phyloP scores from a whole-genome alignment of 2,113 vertebrate genomes.

The Oenanthe melanoleuca region DNA sequence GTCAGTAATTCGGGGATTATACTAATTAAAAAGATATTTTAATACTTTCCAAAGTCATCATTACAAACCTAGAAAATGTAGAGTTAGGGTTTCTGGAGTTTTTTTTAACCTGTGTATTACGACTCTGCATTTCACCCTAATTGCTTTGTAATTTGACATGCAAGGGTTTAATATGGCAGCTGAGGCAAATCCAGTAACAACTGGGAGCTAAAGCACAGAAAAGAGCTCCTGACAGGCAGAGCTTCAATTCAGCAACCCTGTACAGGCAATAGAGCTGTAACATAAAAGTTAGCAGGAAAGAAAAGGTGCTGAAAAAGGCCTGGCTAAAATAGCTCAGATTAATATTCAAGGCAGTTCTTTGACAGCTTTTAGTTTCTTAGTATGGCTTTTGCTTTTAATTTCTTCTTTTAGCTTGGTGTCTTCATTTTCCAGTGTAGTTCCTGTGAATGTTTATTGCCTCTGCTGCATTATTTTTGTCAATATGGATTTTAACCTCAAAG shows the following conservation, averaged over 20 bases:
- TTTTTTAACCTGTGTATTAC: neutral
- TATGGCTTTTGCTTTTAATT: slow-evolving; percentile 29
- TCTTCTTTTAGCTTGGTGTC: neutral
- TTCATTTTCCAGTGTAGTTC: slow-evolving; percentile 1
- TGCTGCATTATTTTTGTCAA: slow-evolving; percentile 1
- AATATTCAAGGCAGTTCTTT: slow-evolving; percentile 36
- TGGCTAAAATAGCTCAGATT: slow-evolving; percentile 50
- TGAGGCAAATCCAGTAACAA: slow-evolving; percentile 21
- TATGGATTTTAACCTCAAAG: slow-evolving; percentile 14
- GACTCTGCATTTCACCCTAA: neutral
- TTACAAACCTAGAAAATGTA: neutral
- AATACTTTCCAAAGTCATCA: neutral
- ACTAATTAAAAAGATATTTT: neutral
- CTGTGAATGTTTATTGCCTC: neutral
- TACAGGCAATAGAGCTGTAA: neutral
- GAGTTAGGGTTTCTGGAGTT: neutral
- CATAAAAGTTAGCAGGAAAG: slow-evolving; percentile 44
- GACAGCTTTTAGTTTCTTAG: slow-evolving; percentile 18
- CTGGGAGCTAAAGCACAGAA: slow-evolving; percentile 1
- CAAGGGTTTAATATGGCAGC: neutral
- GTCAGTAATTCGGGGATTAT: neutral
- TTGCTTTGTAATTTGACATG: slow-evolving; percentile 31
- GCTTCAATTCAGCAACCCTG: slow-evolving; percentile 11
- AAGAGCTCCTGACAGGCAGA: slow-evolving; percentile 28
- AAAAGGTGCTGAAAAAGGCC: slow-evolving; percentile 39